phyloP scores from a whole-genome alignment of 1,140 invertebrate genomes.

The Apis laboriosa region DNA sequence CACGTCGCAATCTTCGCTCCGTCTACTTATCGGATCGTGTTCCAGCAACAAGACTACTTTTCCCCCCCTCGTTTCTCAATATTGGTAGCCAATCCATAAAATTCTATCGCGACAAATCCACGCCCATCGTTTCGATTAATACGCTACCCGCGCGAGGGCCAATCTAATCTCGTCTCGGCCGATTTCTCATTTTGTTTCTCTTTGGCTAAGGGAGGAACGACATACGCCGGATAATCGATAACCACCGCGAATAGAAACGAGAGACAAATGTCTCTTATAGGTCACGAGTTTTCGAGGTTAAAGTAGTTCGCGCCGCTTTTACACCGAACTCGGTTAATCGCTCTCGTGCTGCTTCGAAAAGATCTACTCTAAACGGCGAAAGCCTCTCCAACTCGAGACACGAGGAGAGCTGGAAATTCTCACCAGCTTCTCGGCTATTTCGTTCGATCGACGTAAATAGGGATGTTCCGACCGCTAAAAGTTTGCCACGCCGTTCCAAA shows the following conservation, averaged over 20 bases:
- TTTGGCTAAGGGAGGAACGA: background rate
- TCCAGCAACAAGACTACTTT: background rate
- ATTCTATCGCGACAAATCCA: background rate
- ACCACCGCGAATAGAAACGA: conserved; percentile 20
- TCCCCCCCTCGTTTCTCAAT: background rate
- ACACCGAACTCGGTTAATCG: conserved; percentile 15
- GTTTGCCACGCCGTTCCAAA: no score
- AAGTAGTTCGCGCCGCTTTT: background rate
- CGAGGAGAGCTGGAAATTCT: background rate
- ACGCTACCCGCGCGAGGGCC: background rate
- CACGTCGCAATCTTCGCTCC: background rate
- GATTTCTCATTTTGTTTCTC: background rate
- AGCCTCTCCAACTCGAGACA: background rate
- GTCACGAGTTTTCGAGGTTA: conserved; percentile 37
- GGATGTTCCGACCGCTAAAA: background rate
- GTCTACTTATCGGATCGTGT: background rate
- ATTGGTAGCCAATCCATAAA: background rate
- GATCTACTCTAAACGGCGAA: background rate
- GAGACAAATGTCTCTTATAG: conserved; percentile 16
- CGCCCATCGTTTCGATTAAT: background rate
- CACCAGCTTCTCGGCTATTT: background rate
- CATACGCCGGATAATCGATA: conserved; percentile 15
- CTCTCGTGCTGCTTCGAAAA: conserved; percentile 1
- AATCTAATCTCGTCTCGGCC: conserved; percentile 9
- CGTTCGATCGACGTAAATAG: background rate